These are phyloP conservation scores for Eidolon dupreanum DNA, from an alignment of 2,797 vertebrate genomes.

Conservation along the genomic window DNA sequence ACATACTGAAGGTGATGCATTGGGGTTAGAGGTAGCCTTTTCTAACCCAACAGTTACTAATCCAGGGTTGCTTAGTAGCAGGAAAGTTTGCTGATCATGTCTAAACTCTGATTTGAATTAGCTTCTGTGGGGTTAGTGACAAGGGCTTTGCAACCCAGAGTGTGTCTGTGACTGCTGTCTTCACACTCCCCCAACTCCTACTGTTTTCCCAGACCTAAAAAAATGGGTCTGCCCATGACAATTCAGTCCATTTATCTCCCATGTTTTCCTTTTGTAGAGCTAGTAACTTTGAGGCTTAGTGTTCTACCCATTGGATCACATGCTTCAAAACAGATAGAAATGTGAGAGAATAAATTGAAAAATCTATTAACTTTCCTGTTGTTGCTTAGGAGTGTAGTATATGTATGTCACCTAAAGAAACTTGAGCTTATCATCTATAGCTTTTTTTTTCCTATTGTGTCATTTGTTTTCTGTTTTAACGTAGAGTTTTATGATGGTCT, in stretches of 20 bases:
- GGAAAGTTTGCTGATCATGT: background rate
- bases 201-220: background rate
- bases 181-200: background rate
- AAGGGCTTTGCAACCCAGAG: background rate
- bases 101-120: conserved; percentile 29
- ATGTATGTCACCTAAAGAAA: conserved; percentile 11
- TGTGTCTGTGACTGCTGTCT: background rate
- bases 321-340: conserved; percentile 52
- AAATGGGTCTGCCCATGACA: background rate
- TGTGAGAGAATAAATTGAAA: conserved; percentile 11
- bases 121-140: background rate
- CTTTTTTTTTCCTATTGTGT: background rate
- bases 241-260: conserved; percentile 20
- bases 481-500: background rate
- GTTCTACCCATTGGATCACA: background rate
- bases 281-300: conserved; percentile 26
- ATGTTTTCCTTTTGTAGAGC: conserved; percentile 23
- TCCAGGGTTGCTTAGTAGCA: conserved; percentile 30
- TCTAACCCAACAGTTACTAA: background rate
- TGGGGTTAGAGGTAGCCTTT: background rate
- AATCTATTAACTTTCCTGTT: conserved; percentile 39
- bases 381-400: background rate
- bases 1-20: background rate
- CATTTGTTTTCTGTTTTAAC: conserved; percentile 29
- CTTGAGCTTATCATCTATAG: background rate